Evolutionary conservation across 2,888 invertebrate species (phyloP).

Genomic region (Oscheius myriophilus): DNA sequence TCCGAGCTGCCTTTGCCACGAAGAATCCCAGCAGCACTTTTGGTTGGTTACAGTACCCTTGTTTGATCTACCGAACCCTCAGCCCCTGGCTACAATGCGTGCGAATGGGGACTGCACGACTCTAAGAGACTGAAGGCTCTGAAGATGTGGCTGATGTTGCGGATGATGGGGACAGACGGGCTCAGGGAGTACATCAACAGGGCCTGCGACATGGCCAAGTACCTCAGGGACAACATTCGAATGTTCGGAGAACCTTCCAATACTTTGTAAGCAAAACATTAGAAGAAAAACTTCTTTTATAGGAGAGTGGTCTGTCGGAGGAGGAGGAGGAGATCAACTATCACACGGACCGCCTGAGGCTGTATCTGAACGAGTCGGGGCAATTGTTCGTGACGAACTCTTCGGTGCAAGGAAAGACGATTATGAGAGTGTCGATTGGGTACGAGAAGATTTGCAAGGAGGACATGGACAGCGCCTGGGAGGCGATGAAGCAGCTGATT

Average conservation of each 20-base stretch:
- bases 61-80: neutral
- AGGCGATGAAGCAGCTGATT: constrained; percentile 4
- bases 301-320: constrained; percentile 14
- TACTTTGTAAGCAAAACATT: too few relatives aligned
- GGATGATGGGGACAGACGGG: constrained; percentile 29
- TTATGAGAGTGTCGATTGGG: constrained; percentile 14
- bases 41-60: neutral
- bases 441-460: constrained; percentile 12
- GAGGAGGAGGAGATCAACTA: constrained; percentile 15
- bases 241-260: constrained; percentile 32
- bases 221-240: constrained; percentile 29
- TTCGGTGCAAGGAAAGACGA: constrained; percentile 15
- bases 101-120: constrained; percentile 6
- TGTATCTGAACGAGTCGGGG: constrained; percentile 15
- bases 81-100: neutral
- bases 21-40: too few relatives aligned
- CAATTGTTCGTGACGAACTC: constrained; percentile 16
- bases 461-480: constrained; percentile 21
- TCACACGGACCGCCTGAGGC: constrained; percentile 11
- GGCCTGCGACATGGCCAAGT: constrained; percentile 16
- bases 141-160: constrained; percentile 26
- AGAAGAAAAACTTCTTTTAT: neutral
- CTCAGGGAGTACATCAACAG: constrained; percentile 24
- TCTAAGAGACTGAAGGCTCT: constrained; percentile 8
- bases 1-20: constrained; percentile 6